phyloP scores from a whole-genome alignment of 2,888 invertebrate species.

The Conomelus anceps region DNA sequence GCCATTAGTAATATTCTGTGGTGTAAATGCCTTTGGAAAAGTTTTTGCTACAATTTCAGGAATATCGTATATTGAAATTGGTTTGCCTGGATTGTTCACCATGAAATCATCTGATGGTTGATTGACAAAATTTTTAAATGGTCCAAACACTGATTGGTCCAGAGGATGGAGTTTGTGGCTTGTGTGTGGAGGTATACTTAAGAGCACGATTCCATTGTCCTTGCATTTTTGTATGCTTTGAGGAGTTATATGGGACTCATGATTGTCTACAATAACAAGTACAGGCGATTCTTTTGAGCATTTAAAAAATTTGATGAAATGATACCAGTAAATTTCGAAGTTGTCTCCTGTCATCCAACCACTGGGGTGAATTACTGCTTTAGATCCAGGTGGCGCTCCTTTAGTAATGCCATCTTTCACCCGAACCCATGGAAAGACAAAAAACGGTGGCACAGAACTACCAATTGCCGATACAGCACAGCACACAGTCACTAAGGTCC shows the following conservation, averaged over 20 bases:
- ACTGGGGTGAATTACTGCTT: background rate
- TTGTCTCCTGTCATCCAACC: conserved; percentile 11
- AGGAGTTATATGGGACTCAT: conserved; percentile 17
- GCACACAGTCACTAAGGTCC: background rate
- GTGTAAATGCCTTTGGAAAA: too few relatives aligned
- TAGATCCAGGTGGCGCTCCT: conserved; percentile 11
- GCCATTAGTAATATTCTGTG: too few relatives aligned
- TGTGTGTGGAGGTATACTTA: too few relatives aligned
- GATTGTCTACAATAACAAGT: conserved; percentile 19
- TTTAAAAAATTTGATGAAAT: conserved; percentile 9
- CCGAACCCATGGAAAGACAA: conserved; percentile 17
- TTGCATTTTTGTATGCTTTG: too few relatives aligned
- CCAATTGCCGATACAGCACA: conserved; percentile 8
- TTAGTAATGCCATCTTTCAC: conserved; percentile 16
- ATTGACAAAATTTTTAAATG: too few relatives aligned
- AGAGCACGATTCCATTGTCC: too few relatives aligned
- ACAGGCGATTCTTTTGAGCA: background rate
- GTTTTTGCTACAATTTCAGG: too few relatives aligned
- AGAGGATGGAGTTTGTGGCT: too few relatives aligned
- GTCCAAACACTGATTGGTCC: too few relatives aligned
- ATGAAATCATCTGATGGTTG: too few relatives aligned
- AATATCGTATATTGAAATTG: too few relatives aligned
- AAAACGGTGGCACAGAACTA: conserved; percentile 16
- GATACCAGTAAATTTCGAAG: conserved; percentile 10
- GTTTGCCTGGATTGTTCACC: too few relatives aligned